phyloP scores from a whole-genome alignment of 2,888 invertebrate genomes.

The Xestia rhomboidea region DNA sequence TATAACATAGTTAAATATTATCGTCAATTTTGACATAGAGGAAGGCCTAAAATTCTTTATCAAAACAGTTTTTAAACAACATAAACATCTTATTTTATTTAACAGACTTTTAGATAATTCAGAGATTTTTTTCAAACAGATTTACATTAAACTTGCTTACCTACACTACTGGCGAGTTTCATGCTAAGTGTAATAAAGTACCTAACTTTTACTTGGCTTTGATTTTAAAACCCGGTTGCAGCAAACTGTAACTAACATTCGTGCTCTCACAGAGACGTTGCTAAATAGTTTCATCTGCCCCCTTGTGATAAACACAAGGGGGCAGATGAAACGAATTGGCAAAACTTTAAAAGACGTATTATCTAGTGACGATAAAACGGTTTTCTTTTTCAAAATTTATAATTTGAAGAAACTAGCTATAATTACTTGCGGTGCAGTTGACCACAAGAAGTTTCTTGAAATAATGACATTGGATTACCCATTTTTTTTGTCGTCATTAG shows the following conservation, averaged over 20 bases:
- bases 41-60: not conserved
- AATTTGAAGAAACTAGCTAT: not conserved
- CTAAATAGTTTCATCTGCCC: not conserved
- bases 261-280: not conserved
- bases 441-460: not conserved
- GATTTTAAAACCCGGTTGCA: too few species aligned
- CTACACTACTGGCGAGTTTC: not conserved
- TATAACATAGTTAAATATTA: not conserved
- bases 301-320: not conserved
- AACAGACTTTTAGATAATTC: not conserved
- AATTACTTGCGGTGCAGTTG: not conserved
- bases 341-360: not conserved
- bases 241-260: too few species aligned
- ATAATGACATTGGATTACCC: not conserved
- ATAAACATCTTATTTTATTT: not conserved
- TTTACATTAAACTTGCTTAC: not conserved
- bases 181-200: not conserved
- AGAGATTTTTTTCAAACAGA: not conserved
- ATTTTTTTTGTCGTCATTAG: not conserved
- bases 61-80: not conserved
- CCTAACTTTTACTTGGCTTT: not conserved
- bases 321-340: not conserved
- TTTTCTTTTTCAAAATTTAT: not conserved
- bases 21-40: conserved; percentile 5
- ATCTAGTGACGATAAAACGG: not conserved